A percentile compares a stretch with the other conserved stretches of the same genome.
These are phyloP conservation scores for Oncopodura yosiiana DNA, from an alignment of 1,140 invertebrate genomes.

Conservation along the genomic window DNA sequence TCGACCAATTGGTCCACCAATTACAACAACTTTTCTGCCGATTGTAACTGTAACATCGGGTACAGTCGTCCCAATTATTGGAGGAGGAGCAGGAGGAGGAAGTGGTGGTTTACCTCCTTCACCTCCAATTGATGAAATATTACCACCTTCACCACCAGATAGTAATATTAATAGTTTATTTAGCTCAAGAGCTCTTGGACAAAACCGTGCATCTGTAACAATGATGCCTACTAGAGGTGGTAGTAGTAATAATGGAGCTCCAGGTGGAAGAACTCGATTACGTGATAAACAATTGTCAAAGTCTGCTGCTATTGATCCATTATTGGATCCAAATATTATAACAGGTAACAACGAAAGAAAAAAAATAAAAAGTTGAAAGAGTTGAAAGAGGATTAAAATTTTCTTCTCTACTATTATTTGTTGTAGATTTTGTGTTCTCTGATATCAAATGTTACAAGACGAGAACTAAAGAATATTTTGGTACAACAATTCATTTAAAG, in stretches of 20 bases:
- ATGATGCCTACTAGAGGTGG: not conserved
- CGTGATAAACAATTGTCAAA: not conserved
- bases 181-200: not conserved
- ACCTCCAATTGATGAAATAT: slow-evolving; percentile 6
- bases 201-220: not conserved
- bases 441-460: slow-evolving; percentile 32
- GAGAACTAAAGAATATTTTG: slow-evolving; percentile 27
- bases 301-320: no score
- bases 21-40: no score
- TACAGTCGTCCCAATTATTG: slow-evolving; percentile 22
- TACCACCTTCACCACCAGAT: slow-evolving; percentile 16
- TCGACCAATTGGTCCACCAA: slow-evolving; percentile 7
- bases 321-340: slow-evolving; percentile 19
- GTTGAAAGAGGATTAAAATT: not conserved
- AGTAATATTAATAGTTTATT: not conserved
- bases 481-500: slow-evolving; percentile 28
- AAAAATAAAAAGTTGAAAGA: not conserved
- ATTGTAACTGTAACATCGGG: not conserved
- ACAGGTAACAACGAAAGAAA: slow-evolving; percentile 12
- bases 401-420: not conserved
- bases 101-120: slow-evolving; percentile 10
- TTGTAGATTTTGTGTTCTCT: slow-evolving; percentile 31
- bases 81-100: slow-evolving; percentile 5
- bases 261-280: not conserved
- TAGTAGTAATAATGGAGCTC: not conserved